Base-by-base conservation (phyloP, 1,140 invertebrate species). In the Drosophila parvula region DNA sequence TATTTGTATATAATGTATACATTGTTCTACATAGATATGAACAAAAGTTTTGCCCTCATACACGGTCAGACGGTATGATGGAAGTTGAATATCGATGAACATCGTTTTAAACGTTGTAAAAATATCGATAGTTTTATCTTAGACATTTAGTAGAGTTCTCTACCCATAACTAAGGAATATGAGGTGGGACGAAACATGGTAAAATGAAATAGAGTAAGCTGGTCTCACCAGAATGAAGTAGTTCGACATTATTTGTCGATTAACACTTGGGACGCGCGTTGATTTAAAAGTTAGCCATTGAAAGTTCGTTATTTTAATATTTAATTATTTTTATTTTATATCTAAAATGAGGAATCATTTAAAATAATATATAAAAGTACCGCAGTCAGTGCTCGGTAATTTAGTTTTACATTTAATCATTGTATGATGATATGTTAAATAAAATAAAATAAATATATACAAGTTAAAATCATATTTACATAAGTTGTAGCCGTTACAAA, bases 21-120 rank as follows among this genome's bases (percentile, higher is more conserved):
- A 63, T 63, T 68, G 51, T 47, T 68, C 60, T 65, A 65, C 57
- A 65, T 61, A 63, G 61, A 65, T 67, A 64, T 67, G 63, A 67
- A 64, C 56, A 65, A 61, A 45, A 45, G 56, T 60, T 18, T 32
- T 59, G 56, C 62, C 57, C 41, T n/a, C 22, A 10, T 65, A 16
- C 32, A 65, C 62, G 62, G 30, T 45, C 57, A 65, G 56, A 18
- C 41, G 1, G 62, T 27, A 45, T 45, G 41, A 64, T n/a, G 30
- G 5, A 32, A 5, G 5, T 12, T 10, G 9, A 22, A 3, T 9
- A 48, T 48, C 45, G 45, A 27, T 10, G 16, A 11, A 5, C n/a
- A 43, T 32, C 10, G 18, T 34, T 12, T 38, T 10, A 14, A 14
- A 38, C 10, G 4, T 27, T 56, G 9, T 27, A 14, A 22, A 10